Base-by-base conservation (phyloP, 2,113 vertebrate species). In the Eudyptes chrysolophus region DNA sequence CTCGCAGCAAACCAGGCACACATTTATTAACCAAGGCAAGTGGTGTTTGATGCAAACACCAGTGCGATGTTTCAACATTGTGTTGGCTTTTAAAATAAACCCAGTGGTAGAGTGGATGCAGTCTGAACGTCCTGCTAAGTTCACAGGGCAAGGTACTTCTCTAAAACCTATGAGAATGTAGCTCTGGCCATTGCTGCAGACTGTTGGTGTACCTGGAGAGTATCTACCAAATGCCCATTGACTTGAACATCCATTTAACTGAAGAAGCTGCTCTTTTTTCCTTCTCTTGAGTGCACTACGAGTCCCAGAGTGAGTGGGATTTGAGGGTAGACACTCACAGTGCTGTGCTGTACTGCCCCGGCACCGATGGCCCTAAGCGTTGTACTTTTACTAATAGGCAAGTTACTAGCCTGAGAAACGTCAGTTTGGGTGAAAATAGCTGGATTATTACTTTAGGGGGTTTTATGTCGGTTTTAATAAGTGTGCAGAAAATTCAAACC, bases 41-140 rank as follows among this genome's bases (percentile, higher is more conserved):
- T 30, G 22, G 17, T 70, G 16, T 87, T 87, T 75, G 84, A 68
- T 64, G 90, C 52, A 68, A 77, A 52, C 52, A 62, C 11, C 36
- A n/a, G n/a, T 51, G 77, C 9, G 21, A 57, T 34, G 64, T 57
- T 84, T 90, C 83, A 87, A 68, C 68, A 48, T 27, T 6, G 0
- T 49, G 9, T 14, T 68, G 24, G 21, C 64, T 87, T 95, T 84
- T 62, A 55, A 87, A 95, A 83, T 71, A 82, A 96, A 79, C n/a
- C 19, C 62, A 27, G 0, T 22, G 2, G 26, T 76, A 52, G 49
- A 76, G 42, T 32, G 9, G 32, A 57, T 19, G 30, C 46, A 70
- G n/a, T 49, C 49, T 74, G 72, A 92, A 64, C 1, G 3, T 34
- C 13, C 44, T 34, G 30, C 13, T 52, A 49, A 42, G 17, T 57